These are phyloP conservation scores for Girardinichthys multiradiatus DNA, from an alignment of 2,113 vertebrate genomes.

Conservation along the genomic window DNA sequence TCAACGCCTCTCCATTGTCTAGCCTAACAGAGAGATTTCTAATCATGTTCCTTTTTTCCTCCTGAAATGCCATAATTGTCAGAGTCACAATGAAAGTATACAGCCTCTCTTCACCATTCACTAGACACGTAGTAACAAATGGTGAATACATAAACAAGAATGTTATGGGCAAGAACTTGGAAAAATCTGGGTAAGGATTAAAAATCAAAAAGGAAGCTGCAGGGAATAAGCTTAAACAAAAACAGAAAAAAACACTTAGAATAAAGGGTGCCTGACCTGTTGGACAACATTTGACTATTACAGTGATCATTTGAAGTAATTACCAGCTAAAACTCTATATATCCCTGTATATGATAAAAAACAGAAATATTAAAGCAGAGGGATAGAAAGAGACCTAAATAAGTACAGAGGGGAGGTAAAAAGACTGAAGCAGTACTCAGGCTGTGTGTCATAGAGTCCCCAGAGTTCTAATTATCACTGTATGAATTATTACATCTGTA, in stretches of 20 bases:
- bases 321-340: constrained; percentile 8
- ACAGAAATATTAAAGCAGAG: constrained; percentile 37
- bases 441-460: constrained; percentile 67
- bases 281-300: constrained; percentile 24
- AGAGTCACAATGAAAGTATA: constrained; percentile 46
- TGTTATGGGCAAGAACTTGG: neutral
- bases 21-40: constrained; percentile 68
- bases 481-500: constrained; percentile 78
- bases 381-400: constrained; percentile 17
- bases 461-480: constrained; percentile 76
- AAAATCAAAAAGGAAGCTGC: neutral
- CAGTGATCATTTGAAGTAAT: constrained; percentile 14
- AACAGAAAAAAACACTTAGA: too few relatives aligned
- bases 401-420: neutral
- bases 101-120: constrained; percentile 29
- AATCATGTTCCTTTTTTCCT: constrained; percentile 52
- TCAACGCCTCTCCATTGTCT: constrained; percentile 16
- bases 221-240: constrained; percentile 1
- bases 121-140: constrained; percentile 11
- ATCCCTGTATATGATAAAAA: constrained; percentile 28
- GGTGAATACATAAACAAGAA: constrained; percentile 9
- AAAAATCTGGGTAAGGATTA: neutral
- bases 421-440: constrained; percentile 51
- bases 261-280: too few relatives aligned
- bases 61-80: constrained; percentile 60